These are phyloP conservation scores for Hypanus sabinus DNA, from an alignment of 2,113 vertebrate genomes.

Conservation along the genomic window DNA sequence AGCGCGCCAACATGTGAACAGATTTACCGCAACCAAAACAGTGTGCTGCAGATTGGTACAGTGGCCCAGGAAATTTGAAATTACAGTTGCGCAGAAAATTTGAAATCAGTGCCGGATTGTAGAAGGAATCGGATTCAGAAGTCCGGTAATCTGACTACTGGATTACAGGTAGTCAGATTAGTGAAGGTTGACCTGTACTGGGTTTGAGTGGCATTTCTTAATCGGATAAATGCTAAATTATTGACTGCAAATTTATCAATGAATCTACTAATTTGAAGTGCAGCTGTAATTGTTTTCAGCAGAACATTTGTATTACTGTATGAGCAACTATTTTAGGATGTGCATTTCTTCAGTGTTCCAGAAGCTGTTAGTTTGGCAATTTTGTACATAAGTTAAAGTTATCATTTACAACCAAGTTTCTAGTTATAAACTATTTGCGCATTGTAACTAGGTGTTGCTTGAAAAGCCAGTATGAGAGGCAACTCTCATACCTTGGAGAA, in stretches of 20 bases:
- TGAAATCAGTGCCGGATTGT: no score
- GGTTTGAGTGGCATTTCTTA: background rate
- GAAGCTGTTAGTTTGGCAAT: background rate
- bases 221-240: background rate
- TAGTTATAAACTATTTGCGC: background rate
- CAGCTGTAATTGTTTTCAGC: background rate
- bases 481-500: background rate
- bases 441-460: background rate
- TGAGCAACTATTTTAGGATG: background rate
- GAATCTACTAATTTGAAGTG: background rate
- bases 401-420: background rate
- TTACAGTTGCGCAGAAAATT: no score
- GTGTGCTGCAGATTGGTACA: no score
- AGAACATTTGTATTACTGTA: background rate
- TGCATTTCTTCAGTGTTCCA: background rate
- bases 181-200: no score
- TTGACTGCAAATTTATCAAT: background rate
- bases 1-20: no score
- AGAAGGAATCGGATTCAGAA: no score
- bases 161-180: no score
- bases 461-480: background rate
- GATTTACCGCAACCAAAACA: no score
- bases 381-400: background rate
- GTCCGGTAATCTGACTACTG: no score
- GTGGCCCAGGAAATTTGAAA: no score